Evolutionary conservation across 2,888 invertebrate species (phyloP), one percentile per base, ranked within the genome.

Genomic region (Eupsilia transversa): DNA sequence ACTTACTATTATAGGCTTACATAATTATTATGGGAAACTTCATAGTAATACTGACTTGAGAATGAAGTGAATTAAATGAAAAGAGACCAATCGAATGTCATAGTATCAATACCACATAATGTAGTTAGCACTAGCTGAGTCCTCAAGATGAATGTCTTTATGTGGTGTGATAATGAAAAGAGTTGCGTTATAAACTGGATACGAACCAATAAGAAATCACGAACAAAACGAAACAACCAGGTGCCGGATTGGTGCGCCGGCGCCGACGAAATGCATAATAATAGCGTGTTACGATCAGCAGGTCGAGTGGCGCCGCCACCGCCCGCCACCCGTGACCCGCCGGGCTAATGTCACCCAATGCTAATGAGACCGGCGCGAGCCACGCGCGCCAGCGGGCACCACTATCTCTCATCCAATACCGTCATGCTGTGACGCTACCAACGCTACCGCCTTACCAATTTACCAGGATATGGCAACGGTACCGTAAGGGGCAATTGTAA

Each of bases 311-410:
- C 68, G n/a, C 38, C 52, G n/a, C 35, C 23, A 30, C 23, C 57
- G 72, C 67, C 46, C 7, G 38, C 43, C 54, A 9, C 38, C 59
- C 46, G 78, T 60, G 43, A 43, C 33, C 41, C 52, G 30, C 17
- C 30, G 57, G 61, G 14, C 67, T 80, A 80, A 84, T 74, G 81
- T 74, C 82, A 80, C 56, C 30, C 65, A 61, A 83, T 83, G 84
- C 77, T 69, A 84, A 83, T 77, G 43, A 77, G 81, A 17, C 12
- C 41, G 66, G 66, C 10, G 27, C 67, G 27, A 56, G 69, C 7
- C 67, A 60, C 52, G 35, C 33, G 68, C 79, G 74, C 1, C n/a
- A 20, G 59, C 79, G 66, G 27, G 33, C 56, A 9, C 0, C 35
- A 9, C n/a, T 10, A 10, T 10, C 61, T 7, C 27, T 33, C n/a